Conservation (phyloP, 2,888 invertebrate genomes). For the Siphonodentalium dalli region DNA sequence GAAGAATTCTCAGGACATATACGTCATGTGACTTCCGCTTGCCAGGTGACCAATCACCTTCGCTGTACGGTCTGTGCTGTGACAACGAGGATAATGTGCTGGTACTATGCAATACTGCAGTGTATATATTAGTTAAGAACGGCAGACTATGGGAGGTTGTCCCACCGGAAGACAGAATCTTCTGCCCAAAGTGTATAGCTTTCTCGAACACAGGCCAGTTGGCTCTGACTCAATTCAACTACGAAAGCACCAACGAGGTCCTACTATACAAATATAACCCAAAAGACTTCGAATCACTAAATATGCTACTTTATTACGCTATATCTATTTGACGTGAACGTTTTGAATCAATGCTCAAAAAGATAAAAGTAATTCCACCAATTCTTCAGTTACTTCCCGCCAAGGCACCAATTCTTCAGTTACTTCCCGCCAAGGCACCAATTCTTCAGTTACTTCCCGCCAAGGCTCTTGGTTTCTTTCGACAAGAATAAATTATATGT, state of each 20-base stretch:
- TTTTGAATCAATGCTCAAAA: too few relatives aligned
- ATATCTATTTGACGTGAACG: too few relatives aligned
- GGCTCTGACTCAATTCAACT: constrained; percentile 49
- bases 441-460: too few relatives aligned
- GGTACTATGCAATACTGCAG: constrained; percentile 53
- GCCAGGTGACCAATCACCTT: constrained; percentile 45
- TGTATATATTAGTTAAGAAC: constrained; percentile 55
- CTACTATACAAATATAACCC: constrained; percentile 51
- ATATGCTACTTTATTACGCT: constrained; percentile 54
- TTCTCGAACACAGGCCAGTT: constrained; percentile 46
- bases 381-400: too few relatives aligned
- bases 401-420: too few relatives aligned
- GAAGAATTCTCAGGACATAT: constrained; percentile 47
- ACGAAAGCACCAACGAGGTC: constrained; percentile 46
- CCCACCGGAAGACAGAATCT: constrained; percentile 50
- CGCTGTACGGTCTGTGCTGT: constrained; percentile 50
- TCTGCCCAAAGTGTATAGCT: constrained; percentile 52
- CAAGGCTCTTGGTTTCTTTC: too few relatives aligned
- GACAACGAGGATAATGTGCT: constrained; percentile 56
- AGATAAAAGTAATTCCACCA: too few relatives aligned
- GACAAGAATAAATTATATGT: too few relatives aligned
- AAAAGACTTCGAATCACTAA: constrained; percentile 55
- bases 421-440: too few relatives aligned
- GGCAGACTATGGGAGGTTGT: constrained; percentile 60
- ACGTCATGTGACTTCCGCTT: constrained; percentile 49